Conservation (phyloP, 1,140 invertebrate genomes). For the Drosophila lacteicornis region DNA sequence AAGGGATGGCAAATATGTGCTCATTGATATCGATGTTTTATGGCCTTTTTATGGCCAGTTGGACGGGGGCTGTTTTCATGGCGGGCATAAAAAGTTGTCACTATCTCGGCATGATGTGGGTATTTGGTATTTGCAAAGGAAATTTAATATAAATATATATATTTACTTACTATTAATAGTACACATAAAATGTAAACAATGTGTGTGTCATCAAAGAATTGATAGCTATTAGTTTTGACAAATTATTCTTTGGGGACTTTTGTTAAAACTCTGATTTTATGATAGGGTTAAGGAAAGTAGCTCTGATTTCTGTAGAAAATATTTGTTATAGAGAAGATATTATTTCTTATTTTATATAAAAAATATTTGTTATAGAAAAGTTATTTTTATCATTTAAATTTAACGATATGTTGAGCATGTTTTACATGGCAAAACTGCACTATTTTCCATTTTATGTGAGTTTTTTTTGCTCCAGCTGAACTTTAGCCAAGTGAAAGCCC, state of each 20-base stretch:
- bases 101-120: slow-evolving; percentile 40
- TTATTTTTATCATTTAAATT: too few relatives aligned
- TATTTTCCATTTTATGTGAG: background rate
- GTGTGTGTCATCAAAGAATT: slow-evolving; percentile 3
- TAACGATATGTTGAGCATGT: too few relatives aligned
- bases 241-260: slow-evolving; percentile 6
- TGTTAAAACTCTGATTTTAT: background rate
- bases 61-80: slow-evolving; percentile 8
- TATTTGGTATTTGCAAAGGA: slow-evolving; percentile 15
- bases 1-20: slow-evolving; percentile 43
- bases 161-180: slow-evolving; percentile 29
- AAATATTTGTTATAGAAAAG: background rate
- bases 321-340: background rate
- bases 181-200: slow-evolving; percentile 27
- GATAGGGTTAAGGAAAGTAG: too few relatives aligned
- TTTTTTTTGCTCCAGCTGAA: background rate
- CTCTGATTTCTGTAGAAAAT: background rate
- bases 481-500: background rate
- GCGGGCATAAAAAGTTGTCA: slow-evolving; percentile 46
- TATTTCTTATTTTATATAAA: background rate
- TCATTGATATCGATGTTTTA: slow-evolving; percentile 58
- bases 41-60: slow-evolving; percentile 39
- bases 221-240: slow-evolving; percentile 1
- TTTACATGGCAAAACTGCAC: too few relatives aligned
- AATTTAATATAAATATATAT: slow-evolving; percentile 38